These are phyloP conservation scores for Pomatorhinus ruficollis DNA, from an alignment of 2,113 vertebrate species.

Conservation along the genomic window DNA sequence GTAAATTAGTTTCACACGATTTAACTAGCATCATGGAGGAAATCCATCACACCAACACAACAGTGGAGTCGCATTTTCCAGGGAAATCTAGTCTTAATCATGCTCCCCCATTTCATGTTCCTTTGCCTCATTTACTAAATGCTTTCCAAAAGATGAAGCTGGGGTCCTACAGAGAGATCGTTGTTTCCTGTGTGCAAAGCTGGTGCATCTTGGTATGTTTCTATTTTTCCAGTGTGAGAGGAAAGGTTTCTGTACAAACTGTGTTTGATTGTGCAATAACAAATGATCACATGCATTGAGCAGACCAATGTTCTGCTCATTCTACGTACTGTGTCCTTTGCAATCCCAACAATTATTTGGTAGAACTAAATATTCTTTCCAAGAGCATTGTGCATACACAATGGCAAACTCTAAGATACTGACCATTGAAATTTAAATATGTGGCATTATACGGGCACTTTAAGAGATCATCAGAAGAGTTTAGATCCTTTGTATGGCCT, in stretches of 20 bases:
- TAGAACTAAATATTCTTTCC: background rate
- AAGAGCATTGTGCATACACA: background rate
- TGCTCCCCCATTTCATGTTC: background rate
- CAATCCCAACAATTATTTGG: background rate
- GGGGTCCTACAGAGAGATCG: background rate
- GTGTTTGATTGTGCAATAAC: background rate
- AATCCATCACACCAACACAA: background rate
- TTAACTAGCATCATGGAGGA: background rate
- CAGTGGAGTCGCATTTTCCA: slow-evolving; percentile 6
- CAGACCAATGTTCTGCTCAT: background rate
- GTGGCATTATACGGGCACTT: background rate
- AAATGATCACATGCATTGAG: background rate
- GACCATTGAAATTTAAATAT: background rate
- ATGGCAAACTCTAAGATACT: background rate
- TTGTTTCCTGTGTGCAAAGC: background rate
- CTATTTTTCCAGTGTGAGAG: background rate
- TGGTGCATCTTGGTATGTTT: background rate
- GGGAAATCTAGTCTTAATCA: background rate
- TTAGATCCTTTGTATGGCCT: background rate
- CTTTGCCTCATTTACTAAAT: background rate
- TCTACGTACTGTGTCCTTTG: background rate
- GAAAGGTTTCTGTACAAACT: background rate
- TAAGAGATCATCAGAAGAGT: background rate
- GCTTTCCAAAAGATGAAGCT: background rate
- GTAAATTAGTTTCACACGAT: background rate